Base-by-base conservation (phyloP, 2,113 vertebrate genomes). In the Eretmochelys imbricata region DNA sequence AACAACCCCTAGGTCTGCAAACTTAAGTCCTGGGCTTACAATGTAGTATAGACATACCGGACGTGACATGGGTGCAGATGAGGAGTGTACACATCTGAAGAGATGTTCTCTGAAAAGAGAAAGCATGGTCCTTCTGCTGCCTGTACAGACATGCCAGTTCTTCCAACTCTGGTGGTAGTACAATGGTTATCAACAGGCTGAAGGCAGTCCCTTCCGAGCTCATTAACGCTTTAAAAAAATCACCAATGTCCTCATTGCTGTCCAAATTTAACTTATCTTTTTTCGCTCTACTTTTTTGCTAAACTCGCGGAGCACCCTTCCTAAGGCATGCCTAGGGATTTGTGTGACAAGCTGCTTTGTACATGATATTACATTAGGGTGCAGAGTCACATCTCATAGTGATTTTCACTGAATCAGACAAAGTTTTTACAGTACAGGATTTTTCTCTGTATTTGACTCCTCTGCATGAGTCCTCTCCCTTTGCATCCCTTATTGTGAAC, bases 401-500 rank as follows among this genome's bases (percentile, higher is more conserved):
- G 24, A 78, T 48, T 46, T 46, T 46, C 75, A 48, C 35, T 72
- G 75, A 78, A 78, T 46, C 42, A 31, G 57, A 29, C 27, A 48
- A 25, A 48, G 11, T 2, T 48, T 93, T 82, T 6, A 31, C 35
- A 7, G 27, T 22, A 38, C 35, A 38, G 65, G 65, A 72, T 38
- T 72, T 72, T 72, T 72, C n/a, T 69, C 35, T 19, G 62, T 10
- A 81, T 84, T 27, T 84, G 2, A 17, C 5, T 46, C 42, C 16
- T 55, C 13, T 38, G 1, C 0, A 4, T 24, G 59, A 72, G 2
- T 5, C 46, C 7, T 14, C 35, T 10, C 3, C 2, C 14, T 76
- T 88, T 79, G 83, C 91, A 4, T 19, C 76, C 53, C 49, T 90
- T 38, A 62, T 91, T 19, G 20, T 8, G 10, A 93, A 72, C n/a